A percentile compares a stretch with the other conserved stretches of the same genome.
phyloP scores from a whole-genome alignment of 2,888 invertebrate genomes.

The Notodromas monacha region DNA sequence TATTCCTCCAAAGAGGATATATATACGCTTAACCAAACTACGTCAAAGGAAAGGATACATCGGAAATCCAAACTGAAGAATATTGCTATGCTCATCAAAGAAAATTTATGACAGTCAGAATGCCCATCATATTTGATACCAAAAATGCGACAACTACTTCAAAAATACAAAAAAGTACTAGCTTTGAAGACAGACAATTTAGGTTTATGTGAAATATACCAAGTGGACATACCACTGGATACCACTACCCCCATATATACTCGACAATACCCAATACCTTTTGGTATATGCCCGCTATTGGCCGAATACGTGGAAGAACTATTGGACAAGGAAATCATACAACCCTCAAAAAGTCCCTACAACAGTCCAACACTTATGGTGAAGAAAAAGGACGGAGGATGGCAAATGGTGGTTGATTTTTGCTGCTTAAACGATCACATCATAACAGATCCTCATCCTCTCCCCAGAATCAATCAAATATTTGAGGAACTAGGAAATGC shows the following conservation, averaged over 20 bases:
- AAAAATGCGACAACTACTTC: conserved; percentile 4
- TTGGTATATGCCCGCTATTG: conserved; percentile 4
- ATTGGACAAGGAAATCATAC: conserved; percentile 1
- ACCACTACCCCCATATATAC: conserved; percentile 2
- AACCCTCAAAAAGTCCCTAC: conserved; percentile 2
- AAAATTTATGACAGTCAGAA: conserved; percentile 4
- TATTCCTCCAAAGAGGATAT: conserved; percentile 2
- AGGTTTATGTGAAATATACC: conserved; percentile 4
- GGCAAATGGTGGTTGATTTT: conserved; percentile 2
- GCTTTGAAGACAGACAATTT: conserved; percentile 4
- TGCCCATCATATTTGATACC: conserved; percentile 4
- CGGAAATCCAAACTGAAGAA: conserved; percentile 1
- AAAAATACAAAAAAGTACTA: conserved; percentile 2
- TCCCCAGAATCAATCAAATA: conserved; percentile 5
- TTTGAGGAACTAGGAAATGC: conserved; percentile 6
- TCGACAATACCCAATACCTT: conserved; percentile 4
- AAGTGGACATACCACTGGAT: conserved; percentile 4
- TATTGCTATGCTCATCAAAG: conserved; percentile 1
- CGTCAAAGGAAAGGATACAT: conserved; percentile 1
- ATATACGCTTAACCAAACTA: conserved; percentile 2
- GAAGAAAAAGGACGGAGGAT: conserved; percentile 4
- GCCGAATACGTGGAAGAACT: conserved; percentile 4
- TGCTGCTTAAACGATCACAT: neutral
- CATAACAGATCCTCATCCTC: neutral
- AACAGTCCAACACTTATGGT: conserved; percentile 4